phyloP scores from a whole-genome alignment of 2,797 vertebrate species.

The Chaunax sp. region DNA sequence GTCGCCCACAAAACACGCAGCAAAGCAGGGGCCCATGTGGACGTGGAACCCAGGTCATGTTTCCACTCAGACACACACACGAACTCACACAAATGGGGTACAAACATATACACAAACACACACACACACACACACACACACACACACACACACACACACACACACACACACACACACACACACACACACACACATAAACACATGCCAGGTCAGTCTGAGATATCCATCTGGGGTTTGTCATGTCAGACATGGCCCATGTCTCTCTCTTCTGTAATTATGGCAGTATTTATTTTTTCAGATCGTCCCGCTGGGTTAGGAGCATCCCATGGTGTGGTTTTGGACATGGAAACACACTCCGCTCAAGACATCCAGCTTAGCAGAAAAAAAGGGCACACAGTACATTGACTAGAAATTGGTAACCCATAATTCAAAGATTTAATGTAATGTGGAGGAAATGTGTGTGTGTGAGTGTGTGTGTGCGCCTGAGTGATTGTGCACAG shows the following conservation, averaged over 20 bases:
- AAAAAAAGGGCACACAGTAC: constrained; percentile 59
- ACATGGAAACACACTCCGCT: constrained; percentile 73
- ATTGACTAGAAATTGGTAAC: constrained; percentile 72
- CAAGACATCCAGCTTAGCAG: constrained; percentile 74
- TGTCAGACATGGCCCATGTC: constrained; percentile 85
- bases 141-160: constrained; percentile 36
- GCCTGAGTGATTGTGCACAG: constrained; percentile 36
- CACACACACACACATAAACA: constrained; percentile 32
- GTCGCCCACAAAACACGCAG: constrained; percentile 28
- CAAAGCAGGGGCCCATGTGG: constrained; percentile 38
- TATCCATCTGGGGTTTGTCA: constrained; percentile 88
- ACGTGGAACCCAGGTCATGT: constrained; percentile 60
- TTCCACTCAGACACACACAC: constrained; percentile 56
- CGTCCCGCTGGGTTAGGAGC: constrained; percentile 78
- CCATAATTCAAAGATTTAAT: constrained; percentile 78
- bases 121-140: constrained; percentile 29
- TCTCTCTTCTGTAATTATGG: constrained; percentile 87
- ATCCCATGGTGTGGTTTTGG: constrained; percentile 78
- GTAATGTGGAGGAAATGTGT: constrained; percentile 56
- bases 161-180: constrained; percentile 31
- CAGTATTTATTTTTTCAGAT: constrained; percentile 86
- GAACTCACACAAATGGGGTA: constrained; percentile 38
- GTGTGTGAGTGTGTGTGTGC: background rate
- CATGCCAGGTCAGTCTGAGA: constrained; percentile 69
- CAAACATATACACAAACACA: constrained; percentile 60